Conservation (phyloP, 2,888 invertebrate genomes). For the Orthosia cruda region DNA sequence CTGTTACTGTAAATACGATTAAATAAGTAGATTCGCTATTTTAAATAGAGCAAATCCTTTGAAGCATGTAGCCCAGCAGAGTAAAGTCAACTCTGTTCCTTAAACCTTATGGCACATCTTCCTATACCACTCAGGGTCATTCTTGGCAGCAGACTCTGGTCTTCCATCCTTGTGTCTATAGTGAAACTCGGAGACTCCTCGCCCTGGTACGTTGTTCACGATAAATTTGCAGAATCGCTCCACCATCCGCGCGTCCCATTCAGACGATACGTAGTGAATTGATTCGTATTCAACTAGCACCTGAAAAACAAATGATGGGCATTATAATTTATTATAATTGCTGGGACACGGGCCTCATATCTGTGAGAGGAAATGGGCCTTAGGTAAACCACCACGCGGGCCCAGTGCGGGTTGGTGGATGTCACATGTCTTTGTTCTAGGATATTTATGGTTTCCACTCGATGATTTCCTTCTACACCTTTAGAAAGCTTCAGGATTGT, state of each 20-base stretch:
- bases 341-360: no score
- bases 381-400: no score
- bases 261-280: conserved; percentile 93
- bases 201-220: conserved; percentile 93
- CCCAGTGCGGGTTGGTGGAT: no score
- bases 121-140: conserved; percentile 92
- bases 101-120: conserved; percentile 86
- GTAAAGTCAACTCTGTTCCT: conserved; percentile 1
- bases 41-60: neutral
- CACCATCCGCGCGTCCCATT: conserved; percentile 93
- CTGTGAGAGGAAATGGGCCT: no score
- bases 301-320: conserved; percentile 72
- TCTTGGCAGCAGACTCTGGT: conserved; percentile 83
- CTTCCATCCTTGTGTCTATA: conserved; percentile 92
- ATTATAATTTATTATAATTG: no score
- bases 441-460: no score
- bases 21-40: neutral
- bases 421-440: no score
- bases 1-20: neutral
- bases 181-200: conserved; percentile 95
- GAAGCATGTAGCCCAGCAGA: neutral
- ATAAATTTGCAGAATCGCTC: conserved; percentile 92
- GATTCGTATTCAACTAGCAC: conserved; percentile 92
- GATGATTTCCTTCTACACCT: no score
- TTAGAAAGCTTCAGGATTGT: no score